A percentile compares a stretch with the other conserved stretches of the same genome.
Conservation (phyloP, 2,888 invertebrate genomes). For the Mythimna lalbum region DNA sequence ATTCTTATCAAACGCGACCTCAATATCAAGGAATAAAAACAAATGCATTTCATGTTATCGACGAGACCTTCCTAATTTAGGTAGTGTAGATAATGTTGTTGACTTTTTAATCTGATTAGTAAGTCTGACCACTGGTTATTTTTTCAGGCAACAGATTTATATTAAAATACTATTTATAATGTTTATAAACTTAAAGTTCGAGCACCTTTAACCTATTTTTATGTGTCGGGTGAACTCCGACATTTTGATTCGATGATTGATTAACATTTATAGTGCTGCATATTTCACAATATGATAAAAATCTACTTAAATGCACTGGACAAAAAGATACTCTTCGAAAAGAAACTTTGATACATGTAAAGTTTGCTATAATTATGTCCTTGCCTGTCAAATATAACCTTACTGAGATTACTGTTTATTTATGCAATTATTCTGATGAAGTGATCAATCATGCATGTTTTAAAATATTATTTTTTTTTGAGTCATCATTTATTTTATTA, state of each 20-base stretch:
- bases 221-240: constrained; percentile 31
- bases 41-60: constrained; percentile 81
- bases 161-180: constrained; percentile 14
- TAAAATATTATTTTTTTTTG: constrained; percentile 11
- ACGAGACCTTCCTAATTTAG: constrained; percentile 76
- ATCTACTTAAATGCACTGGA: background rate
- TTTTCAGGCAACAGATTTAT: constrained; percentile 11
- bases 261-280: constrained; percentile 17
- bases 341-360: constrained; percentile 14
- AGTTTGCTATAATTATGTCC: constrained; percentile 43
- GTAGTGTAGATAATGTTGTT: constrained; percentile 57
- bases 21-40: constrained; percentile 72
- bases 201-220: constrained; percentile 50
- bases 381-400: constrained; percentile 58
- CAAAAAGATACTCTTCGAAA: constrained; percentile 15
- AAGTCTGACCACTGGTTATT: constrained; percentile 14
- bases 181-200: constrained; percentile 46
- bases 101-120: constrained; percentile 25
- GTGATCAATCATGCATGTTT: constrained; percentile 50
- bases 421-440: constrained; percentile 34
- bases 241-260: constrained; percentile 23
- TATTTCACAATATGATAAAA: constrained; percentile 27
- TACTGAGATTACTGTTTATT: constrained; percentile 46
- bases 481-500: constrained; percentile 23
- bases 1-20: constrained; percentile 82